Base-by-base conservation (phyloP, 2,113 vertebrate genomes). In the Gymnocephalus cernua region DNA sequence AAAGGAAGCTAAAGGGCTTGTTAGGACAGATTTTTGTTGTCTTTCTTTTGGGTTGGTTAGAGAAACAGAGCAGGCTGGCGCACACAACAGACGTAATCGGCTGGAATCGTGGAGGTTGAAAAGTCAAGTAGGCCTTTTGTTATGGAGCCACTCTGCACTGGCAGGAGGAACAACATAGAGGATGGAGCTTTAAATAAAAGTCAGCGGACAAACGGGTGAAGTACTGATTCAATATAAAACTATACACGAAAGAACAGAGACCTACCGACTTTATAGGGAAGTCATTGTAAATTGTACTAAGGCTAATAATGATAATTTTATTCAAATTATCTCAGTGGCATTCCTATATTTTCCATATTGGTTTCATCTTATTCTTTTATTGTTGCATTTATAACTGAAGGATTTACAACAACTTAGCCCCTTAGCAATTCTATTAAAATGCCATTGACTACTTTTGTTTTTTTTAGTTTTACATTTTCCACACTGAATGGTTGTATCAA, bases 61-160 rank as follows among this genome's bases (percentile, higher is more conserved):
- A 57, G 83, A 38, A 75, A 29, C 48, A 14, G n/a, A 65, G 75
- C 76, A 85, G 74, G 23, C 80, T 77, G 74, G 64, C 19, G 54
- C 44, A 12, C 80, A 91, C 90, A 93, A 91, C 86, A 82, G 92
- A 75, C 77, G 85, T 81, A 92, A 94, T 95, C 89, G 88, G 61
- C 80, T 83, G 93, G 93, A 95, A 95, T 95, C 76, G 79, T 57
- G 79, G 83, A 89, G 95, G 95, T 95, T 94, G 92, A 96, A 95
- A 94, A 94, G 95, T 95, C 95, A 95, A 95, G 87, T 70, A 91
- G 91, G 83, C 75, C 90, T 92, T 92, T 92, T 91, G 77, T 91
- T 88, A 41, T 67, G 82, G 66, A 88, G 74, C n/a, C 62, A 48
- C 77, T 77, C 18, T 74, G 77, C 58, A 65, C 59, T 53, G 77